Base-by-base conservation (phyloP, 2,797 vertebrate species). In the Xyrichtys novacula region DNA sequence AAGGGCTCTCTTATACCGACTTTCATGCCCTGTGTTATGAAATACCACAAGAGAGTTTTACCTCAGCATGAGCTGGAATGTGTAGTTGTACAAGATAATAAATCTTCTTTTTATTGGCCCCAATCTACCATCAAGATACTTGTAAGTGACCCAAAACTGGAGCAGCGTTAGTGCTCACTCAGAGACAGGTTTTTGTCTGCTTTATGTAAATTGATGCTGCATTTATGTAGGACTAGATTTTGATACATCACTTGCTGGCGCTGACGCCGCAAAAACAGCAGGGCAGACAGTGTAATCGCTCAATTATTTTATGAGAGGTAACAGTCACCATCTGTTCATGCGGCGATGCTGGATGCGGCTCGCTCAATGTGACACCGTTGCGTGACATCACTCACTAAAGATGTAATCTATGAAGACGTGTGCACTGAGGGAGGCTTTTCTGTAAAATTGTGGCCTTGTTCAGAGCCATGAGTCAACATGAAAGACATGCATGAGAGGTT, bases 271-370 rank as follows among this genome's bases (percentile, higher is more conserved):
- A 25, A 26, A 76, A 74, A n/a, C 70, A 76, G 76, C 71, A 49
- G 76, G 59, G 46, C 48, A 32, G 53, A 68, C 55, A 0, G 22
- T 31, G 29, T 61, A 46, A 75, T 87, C 62, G 40, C 53, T 75
- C 66, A 66, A 72, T 87, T 66, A 76, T 74, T 83, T 63, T 60
- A 67, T 75, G 65, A 78, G 66, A 60, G 48, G 76, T 70, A 82
- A 76, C 70, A 62, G 66, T 64, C 39, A 39, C 65, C 79, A 85
- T 88, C 87, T 88, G 83, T 78, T 77, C 56, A 54, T 36, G 72
- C 53, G 64, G 71, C 28, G 49, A 65, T 52, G 74, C 50, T 78
- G 69, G 69, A 86, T 79, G 23, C 16, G 1, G 34, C 70, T 71
- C 50, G 42, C 32, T 71, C 58, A 47, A 39, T 58, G 39, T 52